Evolutionary conservation across 2,113 vertebrate genomes (phyloP).

Genomic region (Patagioenas fasciata): DNA sequence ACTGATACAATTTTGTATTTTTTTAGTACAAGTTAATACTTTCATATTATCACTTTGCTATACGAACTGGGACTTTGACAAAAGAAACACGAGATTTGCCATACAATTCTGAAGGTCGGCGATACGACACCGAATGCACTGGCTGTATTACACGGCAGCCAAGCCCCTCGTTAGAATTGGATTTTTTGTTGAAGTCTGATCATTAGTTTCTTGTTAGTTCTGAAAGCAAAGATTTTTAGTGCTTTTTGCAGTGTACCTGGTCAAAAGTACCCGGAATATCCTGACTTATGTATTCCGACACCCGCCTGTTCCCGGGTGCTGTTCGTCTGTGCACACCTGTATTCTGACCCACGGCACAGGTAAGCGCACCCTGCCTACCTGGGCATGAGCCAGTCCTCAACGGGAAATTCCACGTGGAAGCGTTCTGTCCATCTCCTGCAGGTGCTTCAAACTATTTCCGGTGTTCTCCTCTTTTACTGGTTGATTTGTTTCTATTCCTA

Average conservation of each 20-base stretch:
- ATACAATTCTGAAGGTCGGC: not conserved
- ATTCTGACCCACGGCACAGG: not conserved
- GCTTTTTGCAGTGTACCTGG: not conserved
- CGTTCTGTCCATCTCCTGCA: not conserved
- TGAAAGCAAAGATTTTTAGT: not conserved
- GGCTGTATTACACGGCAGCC: not conserved
- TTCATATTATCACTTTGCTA: not conserved
- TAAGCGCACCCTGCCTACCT: not conserved
- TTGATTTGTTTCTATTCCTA: not conserved
- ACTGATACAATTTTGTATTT: not conserved
- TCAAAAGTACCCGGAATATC: not conserved
- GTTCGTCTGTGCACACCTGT: not conserved
- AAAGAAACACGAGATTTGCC: not conserved
- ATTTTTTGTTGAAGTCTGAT: not conserved
- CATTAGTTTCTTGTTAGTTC: not conserved
- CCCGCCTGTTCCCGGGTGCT: not conserved
- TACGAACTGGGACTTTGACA: not conserved
- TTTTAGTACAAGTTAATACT: not conserved
- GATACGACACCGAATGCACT: not conserved
- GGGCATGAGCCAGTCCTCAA: not conserved
- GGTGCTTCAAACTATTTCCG: not conserved
- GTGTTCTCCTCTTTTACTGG: not conserved
- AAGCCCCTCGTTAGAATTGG: not conserved
- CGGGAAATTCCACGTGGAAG: not conserved
- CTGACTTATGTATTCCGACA: not conserved